Percentiles rank a stretch among this genome's conserved stretches.
Conservation (phyloP, 37 sponge, comb jelly and placozoan species). For the Hexactinellida sp. region DNA sequence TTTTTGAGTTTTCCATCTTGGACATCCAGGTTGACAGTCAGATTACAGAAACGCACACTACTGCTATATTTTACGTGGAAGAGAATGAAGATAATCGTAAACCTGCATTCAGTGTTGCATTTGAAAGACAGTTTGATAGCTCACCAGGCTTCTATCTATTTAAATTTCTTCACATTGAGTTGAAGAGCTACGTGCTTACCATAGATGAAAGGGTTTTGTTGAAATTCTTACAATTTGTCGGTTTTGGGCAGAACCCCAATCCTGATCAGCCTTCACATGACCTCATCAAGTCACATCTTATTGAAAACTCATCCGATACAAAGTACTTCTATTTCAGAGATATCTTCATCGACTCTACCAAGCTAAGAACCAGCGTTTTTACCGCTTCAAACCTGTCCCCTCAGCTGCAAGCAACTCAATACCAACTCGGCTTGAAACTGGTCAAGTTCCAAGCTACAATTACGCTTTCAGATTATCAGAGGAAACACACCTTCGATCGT, state of each 20-base stretch:
- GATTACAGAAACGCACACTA: not conserved
- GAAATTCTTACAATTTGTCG: not conserved
- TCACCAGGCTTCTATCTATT: not conserved
- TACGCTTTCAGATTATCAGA: conserved; percentile 22
- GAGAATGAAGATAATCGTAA: not conserved
- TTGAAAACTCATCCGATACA: not conserved
- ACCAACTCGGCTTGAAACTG: conserved; percentile 36
- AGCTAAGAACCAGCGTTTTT: conserved; percentile 36
- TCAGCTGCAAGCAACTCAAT: conserved; percentile 44
- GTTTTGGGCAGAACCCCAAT: not conserved
- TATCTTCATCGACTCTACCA: conserved; percentile 21
- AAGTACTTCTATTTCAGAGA: conserved; percentile 46
- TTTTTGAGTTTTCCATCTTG: not conserved
- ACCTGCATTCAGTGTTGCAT: not conserved
- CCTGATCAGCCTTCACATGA: not conserved
- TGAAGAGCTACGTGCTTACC: not conserved
- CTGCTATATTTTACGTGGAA: not conserved
- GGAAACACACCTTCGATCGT: not conserved
- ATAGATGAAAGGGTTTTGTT: conserved; percentile 2
- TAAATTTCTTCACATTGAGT: conserved; percentile 8
- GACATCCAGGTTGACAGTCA: not conserved
- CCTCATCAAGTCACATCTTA: not conserved
- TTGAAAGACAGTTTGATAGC: not conserved
- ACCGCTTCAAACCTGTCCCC: conserved; percentile 55
- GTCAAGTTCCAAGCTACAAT: conserved; percentile 62